phyloP scores from a whole-genome alignment of 2,797 vertebrate genomes.

The Thamnophis elegans region DNA sequence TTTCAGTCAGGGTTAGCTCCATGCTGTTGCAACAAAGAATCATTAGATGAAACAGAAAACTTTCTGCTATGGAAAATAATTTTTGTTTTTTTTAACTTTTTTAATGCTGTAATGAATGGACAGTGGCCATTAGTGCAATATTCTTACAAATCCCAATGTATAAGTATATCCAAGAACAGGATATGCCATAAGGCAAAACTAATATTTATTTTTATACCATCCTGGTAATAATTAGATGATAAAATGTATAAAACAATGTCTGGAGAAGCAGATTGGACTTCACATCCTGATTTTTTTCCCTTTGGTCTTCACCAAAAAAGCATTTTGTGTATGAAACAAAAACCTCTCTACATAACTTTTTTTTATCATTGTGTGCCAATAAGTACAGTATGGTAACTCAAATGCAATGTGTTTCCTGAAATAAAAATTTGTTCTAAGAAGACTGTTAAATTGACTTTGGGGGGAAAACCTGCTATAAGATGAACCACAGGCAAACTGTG shows the following conservation, averaged over 20 bases:
- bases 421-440: constrained; percentile 3
- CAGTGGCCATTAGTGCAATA: neutral
- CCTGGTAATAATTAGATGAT: neutral
- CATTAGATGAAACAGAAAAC: neutral
- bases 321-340: neutral
- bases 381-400: neutral
- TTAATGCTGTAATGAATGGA: neutral
- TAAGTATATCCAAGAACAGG: neutral
- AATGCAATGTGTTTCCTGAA: neutral
- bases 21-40: neutral
- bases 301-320: neutral
- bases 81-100: neutral
- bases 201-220: neutral
- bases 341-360: neutral
- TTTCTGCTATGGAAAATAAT: neutral
- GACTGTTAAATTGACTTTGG: neutral
- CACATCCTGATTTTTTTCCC: too few species aligned
- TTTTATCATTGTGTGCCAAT: neutral
- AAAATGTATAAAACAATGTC: neutral
- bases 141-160: neutral
- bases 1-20: neutral
- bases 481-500: neutral
- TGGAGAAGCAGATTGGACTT: too few species aligned
- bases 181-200: neutral
- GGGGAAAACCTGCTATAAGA: neutral